Evolutionary conservation across 2,113 vertebrate genomes (phyloP), one percentile per base, ranked within the genome.

Genomic region (Tachysurus fulvidraco): DNA sequence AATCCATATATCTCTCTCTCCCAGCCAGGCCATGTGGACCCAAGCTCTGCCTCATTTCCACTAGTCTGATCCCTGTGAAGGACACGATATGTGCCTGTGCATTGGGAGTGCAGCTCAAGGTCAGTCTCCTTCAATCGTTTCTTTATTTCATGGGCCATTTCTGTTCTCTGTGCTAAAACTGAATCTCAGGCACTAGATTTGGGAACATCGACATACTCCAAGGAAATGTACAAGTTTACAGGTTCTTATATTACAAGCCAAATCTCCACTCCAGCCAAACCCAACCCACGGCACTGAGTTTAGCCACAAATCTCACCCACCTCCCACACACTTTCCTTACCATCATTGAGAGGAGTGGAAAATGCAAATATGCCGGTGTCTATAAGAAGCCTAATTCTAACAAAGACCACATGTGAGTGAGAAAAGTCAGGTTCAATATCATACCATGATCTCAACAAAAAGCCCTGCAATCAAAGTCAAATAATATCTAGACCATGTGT

Each of bases 1-100:
- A 91, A 91, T 90, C 89, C 89, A 85, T 67, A 76, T 89, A 90
- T 90, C 90, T 85, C 73, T 28, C 78, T 41, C 62, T n/a, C 11
- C 28, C 89, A 91, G 88, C 73, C 36, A 50, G 82, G 28, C 88
- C 79, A 57, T 21, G 67, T 55, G 69, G 79, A 89, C 88, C 71
- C 74, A 23, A 62, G 71, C 21, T 69, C 82, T 88, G 82, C 83
- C 84, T 85, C 84, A 87, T 55, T 85, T 87, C 73, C 88, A 86
- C 30, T 41, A 69, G 44, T 83, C 83, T 87, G 69, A 73, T 64
- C 73, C n/a, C 80, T 81, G 46, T 82, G 52, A 88, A 89, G 79
- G 78, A 86, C 84, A 54, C 1, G 1, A 36, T 9, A 71, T 73
- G 19, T 36, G 62, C 69, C 30, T 54, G 23, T 81, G 71, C 28